phyloP scores from a whole-genome alignment of 1,140 invertebrate species.

The Choristoneura fumiferana region DNA sequence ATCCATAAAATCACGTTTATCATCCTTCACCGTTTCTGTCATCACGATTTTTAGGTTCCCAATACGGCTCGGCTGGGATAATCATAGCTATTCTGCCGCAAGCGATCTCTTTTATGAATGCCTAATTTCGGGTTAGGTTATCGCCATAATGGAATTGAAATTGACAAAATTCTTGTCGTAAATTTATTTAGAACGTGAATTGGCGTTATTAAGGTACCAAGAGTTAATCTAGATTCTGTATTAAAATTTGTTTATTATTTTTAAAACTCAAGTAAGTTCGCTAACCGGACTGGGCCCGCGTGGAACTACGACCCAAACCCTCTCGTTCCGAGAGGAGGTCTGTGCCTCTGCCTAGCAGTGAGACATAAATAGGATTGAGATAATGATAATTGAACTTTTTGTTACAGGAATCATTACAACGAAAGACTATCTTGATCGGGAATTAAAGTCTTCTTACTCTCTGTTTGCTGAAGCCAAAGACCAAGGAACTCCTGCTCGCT shows the following conservation, averaged over 20 bases:
- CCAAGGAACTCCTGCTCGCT: conserved; percentile 87
- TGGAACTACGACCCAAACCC: no score
- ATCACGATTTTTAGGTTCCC: conserved; percentile 53
- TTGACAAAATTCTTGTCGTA: conserved; percentile 38
- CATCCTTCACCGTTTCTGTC: conserved; percentile 46
- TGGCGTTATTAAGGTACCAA: no score
- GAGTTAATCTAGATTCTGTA: no score
- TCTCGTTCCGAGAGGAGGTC: no score
- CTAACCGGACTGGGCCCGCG: no score
- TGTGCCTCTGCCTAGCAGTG: no score
- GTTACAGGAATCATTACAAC: conserved; percentile 91
- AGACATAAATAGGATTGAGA: no score
- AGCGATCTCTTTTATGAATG: conserved; percentile 65
- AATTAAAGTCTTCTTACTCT: conserved; percentile 87
- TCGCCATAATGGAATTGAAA: conserved; percentile 44
- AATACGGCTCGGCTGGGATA: conserved; percentile 52
- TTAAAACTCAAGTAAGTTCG: no score
- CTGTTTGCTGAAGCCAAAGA: conserved; percentile 92
- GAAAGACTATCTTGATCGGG: conserved; percentile 89
- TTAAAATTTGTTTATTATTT: no score
- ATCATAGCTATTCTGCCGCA: conserved; percentile 62
- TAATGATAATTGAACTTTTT: no score
- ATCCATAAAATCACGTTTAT: conserved; percentile 41
- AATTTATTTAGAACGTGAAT: conserved; percentile 25
- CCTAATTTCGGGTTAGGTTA: conserved; percentile 56